phyloP scores from a whole-genome alignment of 2,888 invertebrate species.

The Perdita meconis region DNA sequence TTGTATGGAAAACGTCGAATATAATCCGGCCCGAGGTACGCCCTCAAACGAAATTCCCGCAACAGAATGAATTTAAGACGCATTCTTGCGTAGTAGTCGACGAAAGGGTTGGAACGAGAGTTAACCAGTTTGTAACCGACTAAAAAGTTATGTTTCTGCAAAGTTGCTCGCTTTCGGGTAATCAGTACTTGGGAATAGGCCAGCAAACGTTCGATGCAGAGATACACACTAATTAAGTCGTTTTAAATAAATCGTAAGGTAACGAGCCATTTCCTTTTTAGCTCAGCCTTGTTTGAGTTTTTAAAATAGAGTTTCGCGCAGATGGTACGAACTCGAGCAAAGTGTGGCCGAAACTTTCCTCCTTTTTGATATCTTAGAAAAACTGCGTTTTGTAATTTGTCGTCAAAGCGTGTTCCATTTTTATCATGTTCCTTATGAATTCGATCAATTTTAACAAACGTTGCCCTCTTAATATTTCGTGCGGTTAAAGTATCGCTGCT shows the following conservation, averaged over 20 bases:
- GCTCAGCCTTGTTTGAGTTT: slow-evolving; percentile 61
- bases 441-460: no score
- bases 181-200: slow-evolving; percentile 40
- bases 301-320: slow-evolving; percentile 40
- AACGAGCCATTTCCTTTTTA: slow-evolving; percentile 50
- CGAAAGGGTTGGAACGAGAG: background rate
- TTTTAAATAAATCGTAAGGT: slow-evolving; percentile 61
- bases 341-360: background rate
- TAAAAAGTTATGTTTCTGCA: slow-evolving; percentile 38
- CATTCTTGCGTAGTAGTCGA: no score
- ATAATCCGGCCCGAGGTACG: background rate
- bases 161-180: slow-evolving; percentile 35
- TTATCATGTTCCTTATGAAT: no score
- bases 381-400: background rate
- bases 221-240: slow-evolving; percentile 62
- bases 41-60: no score
- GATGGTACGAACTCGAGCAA: background rate
- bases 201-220: slow-evolving; percentile 33
- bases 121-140: slow-evolving; percentile 27
- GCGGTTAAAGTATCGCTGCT: slow-evolving; percentile 12
- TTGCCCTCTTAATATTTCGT: no score
- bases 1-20: no score
- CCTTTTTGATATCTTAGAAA: background rate
- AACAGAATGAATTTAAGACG: no score
- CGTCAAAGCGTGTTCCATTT: background rate